These are phyloP conservation scores for Nannobrachium achirus DNA, from an alignment of 2,113 vertebrate species.

Conservation along the genomic window DNA sequence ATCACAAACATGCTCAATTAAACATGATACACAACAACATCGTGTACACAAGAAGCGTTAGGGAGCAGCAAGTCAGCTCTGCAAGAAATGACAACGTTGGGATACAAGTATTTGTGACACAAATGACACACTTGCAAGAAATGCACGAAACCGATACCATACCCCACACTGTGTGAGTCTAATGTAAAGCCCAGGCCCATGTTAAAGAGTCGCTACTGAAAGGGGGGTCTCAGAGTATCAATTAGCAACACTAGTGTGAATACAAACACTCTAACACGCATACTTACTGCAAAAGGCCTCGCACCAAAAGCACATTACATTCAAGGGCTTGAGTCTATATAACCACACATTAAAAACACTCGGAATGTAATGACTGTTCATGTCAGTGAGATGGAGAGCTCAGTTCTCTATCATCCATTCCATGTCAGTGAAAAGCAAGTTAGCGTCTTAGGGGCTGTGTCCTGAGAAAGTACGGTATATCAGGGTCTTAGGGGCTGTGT, in stretches of 20 bases:
- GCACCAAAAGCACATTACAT: constrained; percentile 2
- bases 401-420: not conserved
- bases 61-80: constrained; percentile 17
- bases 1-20: constrained; percentile 26
- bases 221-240: not conserved
- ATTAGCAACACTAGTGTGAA: constrained; percentile 15
- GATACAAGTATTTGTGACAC: constrained; percentile 37
- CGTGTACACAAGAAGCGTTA: constrained; percentile 36
- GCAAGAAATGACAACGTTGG: not conserved
- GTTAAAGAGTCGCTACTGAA: constrained; percentile 3
- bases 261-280: not conserved
- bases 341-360: not conserved
- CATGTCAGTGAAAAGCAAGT: not conserved
- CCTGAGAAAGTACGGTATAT: no score
- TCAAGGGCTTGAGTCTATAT: not conserved
- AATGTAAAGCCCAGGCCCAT: not conserved
- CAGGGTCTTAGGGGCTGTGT: no score
- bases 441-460: not conserved
- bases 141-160: not conserved
- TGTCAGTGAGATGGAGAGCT: not conserved
- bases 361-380: not conserved
- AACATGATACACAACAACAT: constrained; percentile 23
- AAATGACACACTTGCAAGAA: not conserved
- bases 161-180: not conserved
- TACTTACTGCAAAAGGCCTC: constrained; percentile 21